Evolutionary conservation across 2,113 vertebrate genomes (phyloP).

Genomic region (Apteryx owenii): DNA sequence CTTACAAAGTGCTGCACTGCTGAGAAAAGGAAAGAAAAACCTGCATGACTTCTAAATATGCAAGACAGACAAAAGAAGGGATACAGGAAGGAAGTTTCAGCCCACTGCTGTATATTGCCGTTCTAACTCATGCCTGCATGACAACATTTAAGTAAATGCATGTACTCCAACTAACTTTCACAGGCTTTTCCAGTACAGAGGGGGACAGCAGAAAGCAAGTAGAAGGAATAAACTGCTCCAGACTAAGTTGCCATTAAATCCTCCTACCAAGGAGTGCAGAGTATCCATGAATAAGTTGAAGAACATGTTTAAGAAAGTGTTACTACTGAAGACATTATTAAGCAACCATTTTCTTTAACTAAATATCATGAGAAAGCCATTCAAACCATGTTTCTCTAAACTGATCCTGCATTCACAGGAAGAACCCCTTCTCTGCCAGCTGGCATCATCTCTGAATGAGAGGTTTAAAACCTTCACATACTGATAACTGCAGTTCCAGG

Average conservation of each 20-base stretch:
- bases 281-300: neutral
- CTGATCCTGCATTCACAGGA: neutral
- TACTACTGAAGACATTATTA: neutral
- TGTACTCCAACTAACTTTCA: neutral
- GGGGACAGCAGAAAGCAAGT: neutral
- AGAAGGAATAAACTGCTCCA: neutral
- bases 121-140: neutral
- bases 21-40: neutral
- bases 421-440: neutral
- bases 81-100: neutral
- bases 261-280: neutral
- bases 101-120: neutral
- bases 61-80: neutral
- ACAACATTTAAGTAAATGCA: neutral
- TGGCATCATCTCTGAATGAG: neutral
- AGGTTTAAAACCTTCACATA: neutral
- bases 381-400: neutral
- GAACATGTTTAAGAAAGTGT: neutral
- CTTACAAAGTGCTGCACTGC: neutral
- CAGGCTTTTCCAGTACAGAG: no score
- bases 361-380: neutral
- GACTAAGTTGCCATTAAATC: neutral
- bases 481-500: neutral
- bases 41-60: neutral
- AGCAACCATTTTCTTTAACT: neutral